These are phyloP conservation scores for Platalea minor DNA, from an alignment of 2,797 vertebrate species.

Conservation along the genomic window DNA sequence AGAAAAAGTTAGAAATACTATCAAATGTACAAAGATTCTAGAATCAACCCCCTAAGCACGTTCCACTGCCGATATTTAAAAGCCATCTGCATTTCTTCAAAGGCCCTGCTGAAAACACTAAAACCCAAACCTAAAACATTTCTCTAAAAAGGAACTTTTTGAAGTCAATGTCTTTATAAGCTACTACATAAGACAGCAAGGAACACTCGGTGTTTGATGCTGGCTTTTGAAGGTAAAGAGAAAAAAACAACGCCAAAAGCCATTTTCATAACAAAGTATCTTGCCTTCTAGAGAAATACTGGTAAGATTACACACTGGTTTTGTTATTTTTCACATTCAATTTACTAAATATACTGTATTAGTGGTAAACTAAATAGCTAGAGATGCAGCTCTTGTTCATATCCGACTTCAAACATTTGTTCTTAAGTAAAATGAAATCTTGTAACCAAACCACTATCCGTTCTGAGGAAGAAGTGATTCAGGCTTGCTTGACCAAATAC, in stretches of 20 bases:
- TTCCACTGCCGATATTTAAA: slow-evolving; percentile 61
- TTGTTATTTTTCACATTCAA: slow-evolving; percentile 41
- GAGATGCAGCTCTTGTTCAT: slow-evolving; percentile 64
- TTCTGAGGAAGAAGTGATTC: slow-evolving; percentile 50
- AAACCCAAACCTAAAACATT: slow-evolving; percentile 49
- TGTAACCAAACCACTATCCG: slow-evolving; percentile 53
- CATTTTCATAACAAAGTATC: slow-evolving; percentile 49
- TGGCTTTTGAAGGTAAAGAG: slow-evolving; percentile 64
- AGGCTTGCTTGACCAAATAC: slow-evolving; percentile 52
- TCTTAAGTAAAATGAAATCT: slow-evolving; percentile 46
- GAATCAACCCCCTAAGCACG: slow-evolving; percentile 69
- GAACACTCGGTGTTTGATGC: slow-evolving; percentile 45
- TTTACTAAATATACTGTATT: slow-evolving; percentile 53
- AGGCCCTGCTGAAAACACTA: slow-evolving; percentile 61
- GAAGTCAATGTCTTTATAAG: neutral
- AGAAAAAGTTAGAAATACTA: slow-evolving; percentile 76
- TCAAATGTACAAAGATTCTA: slow-evolving; percentile 77
- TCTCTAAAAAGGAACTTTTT: slow-evolving; percentile 45
- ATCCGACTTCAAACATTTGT: slow-evolving; percentile 52
- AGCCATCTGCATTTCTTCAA: slow-evolving; percentile 51
- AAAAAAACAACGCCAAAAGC: slow-evolving; percentile 27
- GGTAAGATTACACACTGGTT: slow-evolving; percentile 58
- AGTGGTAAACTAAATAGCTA: slow-evolving; percentile 59
- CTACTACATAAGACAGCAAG: slow-evolving; percentile 31
- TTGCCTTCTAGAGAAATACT: slow-evolving; percentile 70